Base-by-base conservation (phyloP, 2,113 vertebrate genomes). In the Salvator merianae region DNA sequence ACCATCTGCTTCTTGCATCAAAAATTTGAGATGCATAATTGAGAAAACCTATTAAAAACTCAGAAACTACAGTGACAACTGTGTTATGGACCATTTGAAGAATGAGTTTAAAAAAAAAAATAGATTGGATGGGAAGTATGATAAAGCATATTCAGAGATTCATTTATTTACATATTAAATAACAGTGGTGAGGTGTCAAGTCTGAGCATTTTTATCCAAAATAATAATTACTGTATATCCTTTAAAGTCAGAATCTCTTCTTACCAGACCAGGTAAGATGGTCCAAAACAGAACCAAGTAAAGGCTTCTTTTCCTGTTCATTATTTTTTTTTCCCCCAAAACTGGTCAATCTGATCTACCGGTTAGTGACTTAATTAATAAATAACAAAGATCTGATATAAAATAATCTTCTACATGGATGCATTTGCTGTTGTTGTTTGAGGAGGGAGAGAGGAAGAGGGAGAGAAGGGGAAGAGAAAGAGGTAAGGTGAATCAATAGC, bases 11-110 rank as follows among this genome's bases (percentile, higher is more conserved):
- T 72, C 36, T 32, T 78, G 53, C 66, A 62, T 78, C 83, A 78
- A 43, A 38, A 70, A 63, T 63, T 71, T 32, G 66, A 72, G 83
- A 76, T 71, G 14, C 62, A 84, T 78, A 84, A 78, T 71, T 72
- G 76, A 78, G 83, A 78, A 78, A 78, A 78, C 36, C 83, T 78
- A 84, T 84, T 84, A 78, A 55, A 53, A 71, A 66, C 75, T 78
- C 53, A 70, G 75, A 75, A 78, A 84, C 50, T 75, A 84, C 43
- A 47, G 47, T 78, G 83, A 78, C 78, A 63, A 76, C 36, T 26
- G 20, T 55, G 78, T 34, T 62, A 6, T 53, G 78, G 83, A 34
- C 53, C 43, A 84, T 50, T 78, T 84, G 75, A 84, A 84, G 75
- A 71, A 66, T 84, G 83, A 84, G 43, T n/a, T 84, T 84, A 84